phyloP scores from a whole-genome alignment of 2,797 vertebrate genomes.

The Perodicticus potto region DNA sequence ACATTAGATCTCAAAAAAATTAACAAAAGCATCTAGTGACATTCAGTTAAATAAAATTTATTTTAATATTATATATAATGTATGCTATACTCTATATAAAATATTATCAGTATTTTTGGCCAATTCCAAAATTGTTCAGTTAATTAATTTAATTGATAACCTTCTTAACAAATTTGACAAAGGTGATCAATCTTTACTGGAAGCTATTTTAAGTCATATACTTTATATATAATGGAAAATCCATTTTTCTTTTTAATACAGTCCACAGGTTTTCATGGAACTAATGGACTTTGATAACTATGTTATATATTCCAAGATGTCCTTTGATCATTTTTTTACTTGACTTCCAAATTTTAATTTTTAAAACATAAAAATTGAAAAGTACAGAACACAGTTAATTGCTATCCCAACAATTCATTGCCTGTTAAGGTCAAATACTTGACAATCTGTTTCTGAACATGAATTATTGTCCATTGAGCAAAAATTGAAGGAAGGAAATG shows the following conservation, averaged over 20 bases:
- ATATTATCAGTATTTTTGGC: neutral
- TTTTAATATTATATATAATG: neutral
- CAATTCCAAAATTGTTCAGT: neutral
- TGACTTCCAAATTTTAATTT: slow-evolving; percentile 17
- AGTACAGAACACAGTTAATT: neutral
- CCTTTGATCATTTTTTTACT: neutral
- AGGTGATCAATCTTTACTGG: neutral
- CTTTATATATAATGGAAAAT: neutral
- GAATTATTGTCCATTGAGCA: neutral
- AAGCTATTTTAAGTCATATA: neutral
- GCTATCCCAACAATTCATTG: neutral
- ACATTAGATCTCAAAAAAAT: neutral
- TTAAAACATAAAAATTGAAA: slow-evolving; percentile 48
- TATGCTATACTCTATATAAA: neutral
- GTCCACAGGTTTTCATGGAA: neutral
- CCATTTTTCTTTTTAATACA: neutral
- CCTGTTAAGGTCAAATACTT: neutral
- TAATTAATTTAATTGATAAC: neutral
- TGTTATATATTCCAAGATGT: neutral
- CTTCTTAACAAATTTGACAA: neutral
- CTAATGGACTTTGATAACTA: neutral
- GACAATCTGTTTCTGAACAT: slow-evolving; percentile 8
- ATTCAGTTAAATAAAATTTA: neutral
- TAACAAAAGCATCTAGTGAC: neutral
- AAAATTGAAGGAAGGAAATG: neutral